Evolutionary conservation across 2,113 vertebrate species (phyloP).

Genomic region (Sylvietta virens): DNA sequence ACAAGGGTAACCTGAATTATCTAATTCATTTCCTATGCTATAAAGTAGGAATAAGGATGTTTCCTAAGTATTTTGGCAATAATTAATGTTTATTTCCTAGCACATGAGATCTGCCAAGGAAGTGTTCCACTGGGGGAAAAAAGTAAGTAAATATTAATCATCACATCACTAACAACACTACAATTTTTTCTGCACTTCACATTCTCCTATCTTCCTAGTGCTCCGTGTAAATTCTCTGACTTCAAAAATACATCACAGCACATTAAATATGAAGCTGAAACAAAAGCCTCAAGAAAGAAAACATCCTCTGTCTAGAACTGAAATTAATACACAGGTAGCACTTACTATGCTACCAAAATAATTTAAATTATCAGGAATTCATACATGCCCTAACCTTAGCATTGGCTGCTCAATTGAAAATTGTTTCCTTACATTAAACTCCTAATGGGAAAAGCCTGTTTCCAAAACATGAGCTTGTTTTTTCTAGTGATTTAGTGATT

Average conservation of each 20-base stretch:
- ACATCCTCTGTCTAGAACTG: background rate
- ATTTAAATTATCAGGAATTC: background rate
- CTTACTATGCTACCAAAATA: background rate
- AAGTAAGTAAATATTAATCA: background rate
- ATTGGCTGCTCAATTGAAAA: background rate
- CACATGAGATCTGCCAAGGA: background rate
- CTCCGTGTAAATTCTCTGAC: background rate
- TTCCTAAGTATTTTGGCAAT: background rate
- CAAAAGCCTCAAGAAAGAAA: background rate
- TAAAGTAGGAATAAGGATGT: background rate
- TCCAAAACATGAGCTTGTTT: background rate
- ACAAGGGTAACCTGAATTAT: background rate
- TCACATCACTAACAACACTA: background rate
- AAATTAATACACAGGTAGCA: background rate
- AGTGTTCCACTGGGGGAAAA: background rate
- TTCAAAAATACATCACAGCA: background rate
- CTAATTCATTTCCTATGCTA: background rate
- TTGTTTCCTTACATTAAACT: background rate
- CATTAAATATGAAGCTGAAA: background rate
- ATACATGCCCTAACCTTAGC: background rate
- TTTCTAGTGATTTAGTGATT: background rate
- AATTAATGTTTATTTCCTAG: background rate
- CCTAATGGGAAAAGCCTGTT: background rate
- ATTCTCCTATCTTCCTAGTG: background rate
- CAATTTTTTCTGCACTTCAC: background rate